Evolutionary conservation across 2,797 vertebrate genomes (phyloP), one percentile per base, ranked within the genome.

Genomic region (Falco cherrug): DNA sequence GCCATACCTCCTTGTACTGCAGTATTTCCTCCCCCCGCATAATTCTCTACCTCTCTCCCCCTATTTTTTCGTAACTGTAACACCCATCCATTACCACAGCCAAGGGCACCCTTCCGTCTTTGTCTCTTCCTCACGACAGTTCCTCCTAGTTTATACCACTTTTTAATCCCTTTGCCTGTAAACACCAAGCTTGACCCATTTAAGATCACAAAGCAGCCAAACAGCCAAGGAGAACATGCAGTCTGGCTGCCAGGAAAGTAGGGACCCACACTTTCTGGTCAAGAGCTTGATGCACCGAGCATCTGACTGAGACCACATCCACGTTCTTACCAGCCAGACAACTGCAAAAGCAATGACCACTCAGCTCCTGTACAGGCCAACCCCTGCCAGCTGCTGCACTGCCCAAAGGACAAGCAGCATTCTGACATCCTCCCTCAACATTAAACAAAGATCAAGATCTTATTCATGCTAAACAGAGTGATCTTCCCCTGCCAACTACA

Each of bases 401-500:
- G 29, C 18, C 29, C 35, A 48, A 43, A 61, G 26, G 59, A 57
- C 18, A 56, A 64, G 60, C n/a, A 84, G 18, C 63, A 67, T 50
- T 77, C 16, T 19, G 7, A 75, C 37, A 70, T 41, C 19, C 5
- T 61, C 53, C 48, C 15, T 75, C n/a, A n/a, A 10, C 0, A 4
- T 35, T 26, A 74, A 83, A 70, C n/a, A 45, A 24, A 84, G 43
- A 87, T 26, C 45, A 53, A 89, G 31, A 91, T 20, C 16, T 39
- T 33, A 56, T 16, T 53, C 25, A 57, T 0, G 1, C 14, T 15
- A 77, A 57, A 15, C 0, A 60, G 1, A 73, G 35, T 15, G 28
- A 4, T 86, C 29, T 63, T 25, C 22, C 21, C 19, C 43, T 35
- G 35, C 2, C 45, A 48, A 45, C 41, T 89, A 57, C 73, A 79